Evolutionary conservation across 2,797 vertebrate species (phyloP).

Genomic region (Sebastes trivittatus): DNA sequence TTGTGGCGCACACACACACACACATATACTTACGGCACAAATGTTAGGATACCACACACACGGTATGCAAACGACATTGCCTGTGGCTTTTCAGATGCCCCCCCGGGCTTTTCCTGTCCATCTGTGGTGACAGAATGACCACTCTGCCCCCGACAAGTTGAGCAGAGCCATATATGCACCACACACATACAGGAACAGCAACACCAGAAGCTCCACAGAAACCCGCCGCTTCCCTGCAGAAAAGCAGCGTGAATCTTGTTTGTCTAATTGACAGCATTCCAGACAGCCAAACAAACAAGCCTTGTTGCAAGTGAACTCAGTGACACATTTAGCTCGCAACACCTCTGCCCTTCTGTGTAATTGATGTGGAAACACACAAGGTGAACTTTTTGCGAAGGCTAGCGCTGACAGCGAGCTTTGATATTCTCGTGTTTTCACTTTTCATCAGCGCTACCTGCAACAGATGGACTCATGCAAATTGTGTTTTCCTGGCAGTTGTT

Average conservation of each 20-base stretch:
- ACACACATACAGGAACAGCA: constrained; percentile 45
- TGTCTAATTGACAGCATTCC: constrained; percentile 71
- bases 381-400: constrained; percentile 38
- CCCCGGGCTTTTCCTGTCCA: constrained; percentile 80
- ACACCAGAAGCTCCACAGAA: constrained; percentile 47
- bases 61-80: constrained; percentile 66
- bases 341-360: constrained; percentile 23
- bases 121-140: constrained; percentile 83
- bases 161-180: constrained; percentile 38
- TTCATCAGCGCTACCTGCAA: constrained; percentile 5
- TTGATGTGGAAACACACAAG: constrained; percentile 15
- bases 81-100: constrained; percentile 68
- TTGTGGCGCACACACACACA: constrained; percentile 11
- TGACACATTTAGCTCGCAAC: constrained; percentile 37
- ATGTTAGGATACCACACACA: constrained; percentile 37
- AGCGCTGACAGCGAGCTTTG: constrained; percentile 18
- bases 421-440: constrained; percentile 7
- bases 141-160: constrained; percentile 67
- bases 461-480: constrained; percentile 33
- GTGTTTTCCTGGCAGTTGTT: not conserved
- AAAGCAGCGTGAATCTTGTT: constrained; percentile 69
- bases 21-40: constrained; percentile 21
- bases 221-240: constrained; percentile 39
- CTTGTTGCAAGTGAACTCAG: constrained; percentile 31
- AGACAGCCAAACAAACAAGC: constrained; percentile 53